A percentile compares a stretch with the other conserved stretches of the same genome.
Conservation (phyloP, 2,888 invertebrate genomes). For the Camponotus fellah region DNA sequence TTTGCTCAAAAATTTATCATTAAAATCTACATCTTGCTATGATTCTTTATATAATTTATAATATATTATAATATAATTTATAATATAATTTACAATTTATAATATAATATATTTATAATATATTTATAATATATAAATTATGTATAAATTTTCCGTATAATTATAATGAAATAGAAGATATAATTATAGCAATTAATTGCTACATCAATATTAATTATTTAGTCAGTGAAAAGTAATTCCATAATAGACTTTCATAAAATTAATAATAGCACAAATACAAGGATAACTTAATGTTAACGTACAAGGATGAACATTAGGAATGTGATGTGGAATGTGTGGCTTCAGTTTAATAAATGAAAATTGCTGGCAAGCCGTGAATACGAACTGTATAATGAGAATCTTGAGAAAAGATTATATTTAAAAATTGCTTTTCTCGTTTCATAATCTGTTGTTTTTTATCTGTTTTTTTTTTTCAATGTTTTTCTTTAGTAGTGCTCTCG, state of each 20-base stretch:
- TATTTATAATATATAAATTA: too few species aligned
- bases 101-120: too few species aligned
- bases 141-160: not conserved
- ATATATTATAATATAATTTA: too few species aligned
- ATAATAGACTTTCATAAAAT: not conserved
- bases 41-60: not conserved
- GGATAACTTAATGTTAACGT: not conserved
- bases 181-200: not conserved
- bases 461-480: not conserved
- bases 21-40: not conserved
- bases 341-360: constrained; percentile 70
- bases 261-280: constrained; percentile 6
- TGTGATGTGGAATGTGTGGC: constrained; percentile 45
- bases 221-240: not conserved
- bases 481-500: too few species aligned
- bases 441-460: not conserved
- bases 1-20: not conserved
- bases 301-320: constrained; percentile 28
- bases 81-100: too few species aligned
- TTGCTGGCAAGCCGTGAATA: constrained; percentile 58
- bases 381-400: constrained; percentile 15
- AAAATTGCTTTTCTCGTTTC: not conserved
- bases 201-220: not conserved
- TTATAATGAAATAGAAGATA: too few species aligned
- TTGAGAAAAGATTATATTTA: constrained; percentile 47